Evolutionary conservation across 1,140 invertebrate species (phyloP), one percentile per base, ranked within the genome.

Genomic region (Drosophila bocki): DNA sequence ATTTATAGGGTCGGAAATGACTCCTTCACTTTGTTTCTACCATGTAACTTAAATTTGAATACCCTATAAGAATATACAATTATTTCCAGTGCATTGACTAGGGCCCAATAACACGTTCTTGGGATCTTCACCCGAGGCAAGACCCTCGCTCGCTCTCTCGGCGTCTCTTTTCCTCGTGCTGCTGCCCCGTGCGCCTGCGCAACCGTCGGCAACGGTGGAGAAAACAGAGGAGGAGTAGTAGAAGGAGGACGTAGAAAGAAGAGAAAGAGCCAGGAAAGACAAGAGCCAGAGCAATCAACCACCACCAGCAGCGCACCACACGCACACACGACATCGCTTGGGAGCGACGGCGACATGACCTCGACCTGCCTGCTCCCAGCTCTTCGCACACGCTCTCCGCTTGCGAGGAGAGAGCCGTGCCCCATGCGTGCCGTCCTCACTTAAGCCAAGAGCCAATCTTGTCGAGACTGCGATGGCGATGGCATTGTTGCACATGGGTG

Each of bases 391-490:
- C 75, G 71, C 74, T 75, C 64, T 78, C 54, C 59, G 37, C 58
- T 47, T 44, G 48, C 35, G 44, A 42, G 42, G 47, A 69, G 44
- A 37, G 64, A 83, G 56, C 48, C 80, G 84, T 84, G 84, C 80
- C 80, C 85, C 84, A 87, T 87, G 84, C 84, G 84, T 88, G 84
- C 85, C 81, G 71, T 90, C 79, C 82, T 86, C 82, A 71, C 78
- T 79, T 87, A 82, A 78, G 78, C 70, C 71, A 54, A 69, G 78
- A 79, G 70, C 60, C 74, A 78, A 78, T 78, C 79, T 78, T 33
- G 70, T 61, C 68, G 63, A 71, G 50, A 56, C 78, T 33, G 22
- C 26, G 26, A 29, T 29, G 26, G 0, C 70, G 61, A 39, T 54
- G 71, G 54, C 76, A 83, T 84, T 87, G 84, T 88, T 84, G 67